Evolutionary conservation across 2,113 vertebrate genomes (phyloP).

Genomic region (Nibea coibor): DNA sequence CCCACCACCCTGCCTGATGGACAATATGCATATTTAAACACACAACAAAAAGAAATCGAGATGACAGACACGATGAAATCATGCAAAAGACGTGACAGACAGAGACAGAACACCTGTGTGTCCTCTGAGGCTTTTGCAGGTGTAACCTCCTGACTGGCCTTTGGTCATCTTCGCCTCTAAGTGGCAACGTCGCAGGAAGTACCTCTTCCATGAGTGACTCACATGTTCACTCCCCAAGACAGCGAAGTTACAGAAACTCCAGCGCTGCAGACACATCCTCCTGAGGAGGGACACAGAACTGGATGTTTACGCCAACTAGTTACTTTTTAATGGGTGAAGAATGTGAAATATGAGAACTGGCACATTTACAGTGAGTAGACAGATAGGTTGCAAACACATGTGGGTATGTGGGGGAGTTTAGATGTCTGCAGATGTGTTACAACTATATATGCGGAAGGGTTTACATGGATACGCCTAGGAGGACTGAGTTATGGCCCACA

Average conservation of each 20-base stretch:
- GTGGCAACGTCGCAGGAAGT: constrained; percentile 82
- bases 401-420: no score
- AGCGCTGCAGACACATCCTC: constrained; percentile 84
- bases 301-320: neutral
- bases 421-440: no score
- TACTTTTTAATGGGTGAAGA: no score
- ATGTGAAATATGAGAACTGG: no score
- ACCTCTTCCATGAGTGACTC: constrained; percentile 83
- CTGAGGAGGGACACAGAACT: constrained; percentile 56
- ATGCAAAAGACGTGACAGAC: neutral
- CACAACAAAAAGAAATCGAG: no score
- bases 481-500: no score
- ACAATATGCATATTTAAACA: neutral
- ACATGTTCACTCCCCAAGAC: constrained; percentile 60
- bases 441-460: no score
- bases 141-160: constrained; percentile 81
- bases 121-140: constrained; percentile 84
- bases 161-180: constrained; percentile 83
- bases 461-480: no score
- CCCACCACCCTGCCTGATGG: constrained; percentile 80
- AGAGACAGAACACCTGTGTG: constrained; percentile 74
- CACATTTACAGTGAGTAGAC: no score
- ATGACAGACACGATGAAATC: neutral
- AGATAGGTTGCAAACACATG: no score
- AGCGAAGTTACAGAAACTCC: constrained; percentile 83